Percentiles rank a stretch among this genome's conserved stretches.
Conservation (phyloP, 2,888 invertebrate genomes). For the Andrena trimmerana region DNA sequence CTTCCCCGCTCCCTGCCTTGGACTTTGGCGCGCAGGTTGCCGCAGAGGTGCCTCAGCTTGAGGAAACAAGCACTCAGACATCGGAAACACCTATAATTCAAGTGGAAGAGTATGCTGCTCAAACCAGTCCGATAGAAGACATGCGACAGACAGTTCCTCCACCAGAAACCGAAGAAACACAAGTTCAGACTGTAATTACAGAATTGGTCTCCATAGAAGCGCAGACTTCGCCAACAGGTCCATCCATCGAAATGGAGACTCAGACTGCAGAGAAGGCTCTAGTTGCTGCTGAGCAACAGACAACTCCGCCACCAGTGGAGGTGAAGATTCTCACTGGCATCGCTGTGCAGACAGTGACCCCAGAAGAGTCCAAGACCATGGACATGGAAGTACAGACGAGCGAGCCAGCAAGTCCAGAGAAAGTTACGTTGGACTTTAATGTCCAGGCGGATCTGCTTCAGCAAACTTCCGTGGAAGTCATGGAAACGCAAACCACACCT, state of each 20-base stretch:
- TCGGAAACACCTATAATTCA: slow-evolving; percentile 81
- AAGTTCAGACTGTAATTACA: slow-evolving; percentile 85
- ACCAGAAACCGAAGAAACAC: slow-evolving; percentile 78
- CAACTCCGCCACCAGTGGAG: slow-evolving; percentile 78
- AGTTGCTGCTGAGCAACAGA: slow-evolving; percentile 80
- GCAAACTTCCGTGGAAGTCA: slow-evolving; percentile 64
- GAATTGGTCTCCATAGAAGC: slow-evolving; percentile 74
- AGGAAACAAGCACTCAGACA: slow-evolving; percentile 86
- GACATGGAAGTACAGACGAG: slow-evolving; percentile 81
- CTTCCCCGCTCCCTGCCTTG: slow-evolving; percentile 86
- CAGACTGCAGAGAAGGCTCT: slow-evolving; percentile 85
- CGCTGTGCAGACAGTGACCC: slow-evolving; percentile 84
- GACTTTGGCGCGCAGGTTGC: slow-evolving; percentile 72
- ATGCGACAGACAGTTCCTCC: slow-evolving; percentile 84
- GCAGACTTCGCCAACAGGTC: slow-evolving; percentile 80
- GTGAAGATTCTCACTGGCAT: slow-evolving; percentile 66
- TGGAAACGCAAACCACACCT: slow-evolving; percentile 79
- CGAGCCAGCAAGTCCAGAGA: slow-evolving; percentile 75
- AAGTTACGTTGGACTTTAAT: slow-evolving; percentile 84
- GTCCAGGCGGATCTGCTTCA: slow-evolving; percentile 86
- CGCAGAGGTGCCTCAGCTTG: slow-evolving; percentile 83
- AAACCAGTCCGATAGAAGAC: slow-evolving; percentile 83
- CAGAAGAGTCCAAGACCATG: slow-evolving; percentile 77
- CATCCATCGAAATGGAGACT: slow-evolving; percentile 86
- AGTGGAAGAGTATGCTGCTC: slow-evolving; percentile 83